A percentile compares a stretch with the other conserved stretches of the same genome.
Evolutionary conservation across 2,888 invertebrate species (phyloP).

Genomic region (Thelaira solivaga): DNA sequence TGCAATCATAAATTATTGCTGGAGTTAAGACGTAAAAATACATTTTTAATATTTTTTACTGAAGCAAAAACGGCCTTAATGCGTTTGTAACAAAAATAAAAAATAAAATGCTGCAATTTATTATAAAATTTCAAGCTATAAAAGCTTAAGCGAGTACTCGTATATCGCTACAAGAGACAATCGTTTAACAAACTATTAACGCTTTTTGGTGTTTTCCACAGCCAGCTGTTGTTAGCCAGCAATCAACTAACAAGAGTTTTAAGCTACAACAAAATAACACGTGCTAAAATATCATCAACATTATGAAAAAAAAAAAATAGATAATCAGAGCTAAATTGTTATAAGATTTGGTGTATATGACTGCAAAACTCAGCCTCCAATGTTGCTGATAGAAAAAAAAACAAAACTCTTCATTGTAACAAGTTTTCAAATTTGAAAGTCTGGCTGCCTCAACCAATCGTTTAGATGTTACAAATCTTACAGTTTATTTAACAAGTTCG

Average conservation of each 20-base stretch:
- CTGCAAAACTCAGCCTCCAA: background rate
- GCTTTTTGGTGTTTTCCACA: conserved; percentile 20
- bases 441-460: background rate
- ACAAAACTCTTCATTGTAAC: background rate
- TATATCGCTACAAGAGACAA: conserved; percentile 35
- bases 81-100: too few species aligned
- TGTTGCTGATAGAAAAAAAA: too few species aligned
- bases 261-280: conserved; percentile 37
- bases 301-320: conserved; percentile 4
- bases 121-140: background rate
- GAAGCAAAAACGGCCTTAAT: too few species aligned
- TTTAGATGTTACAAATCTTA: background rate
- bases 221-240: conserved; percentile 23
- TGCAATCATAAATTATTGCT: conserved; percentile 1
- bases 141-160: background rate
- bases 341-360: background rate
- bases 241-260: conserved; percentile 32
- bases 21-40: background rate
- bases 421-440: too few species aligned
- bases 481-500: background rate
- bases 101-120: background rate
- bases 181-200: conserved; percentile 53
- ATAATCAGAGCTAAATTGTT: background rate
- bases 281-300: conserved; percentile 52
- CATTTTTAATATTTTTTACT: too few species aligned